Evolutionary conservation across 2,113 vertebrate genomes (phyloP), one percentile per base, ranked within the genome.

Genomic region (Columba janthina): DNA sequence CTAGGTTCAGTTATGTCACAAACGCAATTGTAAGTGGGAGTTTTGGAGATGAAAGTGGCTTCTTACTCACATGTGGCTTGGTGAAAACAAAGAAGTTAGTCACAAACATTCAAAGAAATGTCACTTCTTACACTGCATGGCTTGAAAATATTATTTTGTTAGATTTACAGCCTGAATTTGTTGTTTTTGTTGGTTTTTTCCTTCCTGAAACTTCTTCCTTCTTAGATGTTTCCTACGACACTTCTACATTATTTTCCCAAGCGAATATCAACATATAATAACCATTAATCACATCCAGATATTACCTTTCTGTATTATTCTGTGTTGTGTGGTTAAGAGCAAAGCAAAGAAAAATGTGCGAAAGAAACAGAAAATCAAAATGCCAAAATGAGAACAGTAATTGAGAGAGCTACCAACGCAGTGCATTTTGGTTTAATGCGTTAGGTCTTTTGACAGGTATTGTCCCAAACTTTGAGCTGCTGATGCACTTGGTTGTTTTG

Each of bases 401-500:
- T 75, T 94, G 60, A 51, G 57, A 60, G 51, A 54, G 24, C 20
- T 48, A 34, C 38, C 72, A 61, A 34, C 42, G 12, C 32, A 6
- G 22, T 42, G 11, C 15, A 14, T 50, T 36, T 77, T 70, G n/a
- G 22, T 89, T 66, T 28, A 16, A 18, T 9, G 17, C 13, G 12
- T 82, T 61, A 26, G 20, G 15, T 44, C 11, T 79, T 48, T n/a
- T 79, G 50, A 15, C 10, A 11, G 44, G 3, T 72, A 17, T 4
- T 72, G 62, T 48, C 57, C 40, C 22, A 6, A 48, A 10, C 34
- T 85, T 90, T 4, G 40, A 58, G 88, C 57, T 77, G 11, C n/a
- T 46, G 66, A 54, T 85, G 29, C 21, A 29, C 10, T 57, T 57
- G 81, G 85, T 93, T 95, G 83, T 66, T 97, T 76, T 94, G 66